phyloP scores from a whole-genome alignment of 2,888 invertebrate genomes.

The Hemithea aestivaria region DNA sequence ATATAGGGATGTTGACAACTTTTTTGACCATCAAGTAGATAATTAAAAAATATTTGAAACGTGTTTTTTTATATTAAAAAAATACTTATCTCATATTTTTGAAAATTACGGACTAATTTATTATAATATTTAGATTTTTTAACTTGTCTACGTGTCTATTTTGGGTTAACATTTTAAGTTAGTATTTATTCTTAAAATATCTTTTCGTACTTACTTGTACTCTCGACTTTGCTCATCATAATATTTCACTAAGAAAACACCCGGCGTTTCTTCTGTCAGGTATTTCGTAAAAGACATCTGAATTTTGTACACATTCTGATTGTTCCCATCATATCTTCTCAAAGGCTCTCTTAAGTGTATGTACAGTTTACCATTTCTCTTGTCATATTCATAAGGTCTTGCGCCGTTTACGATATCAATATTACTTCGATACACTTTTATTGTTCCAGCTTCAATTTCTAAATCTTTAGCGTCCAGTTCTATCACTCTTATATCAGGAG shows the following conservation, averaged over 20 bases:
- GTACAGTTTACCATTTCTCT: constrained; percentile 44
- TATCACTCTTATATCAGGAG: constrained; percentile 52
- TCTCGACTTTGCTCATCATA: constrained; percentile 40
- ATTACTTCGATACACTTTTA: constrained; percentile 49
- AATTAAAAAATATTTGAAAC: no score
- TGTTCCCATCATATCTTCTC: constrained; percentile 39
- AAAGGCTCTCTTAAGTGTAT: constrained; percentile 57
- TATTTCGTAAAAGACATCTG: constrained; percentile 51
- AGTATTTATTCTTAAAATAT: no score
- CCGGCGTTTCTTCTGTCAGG: constrained; percentile 41
- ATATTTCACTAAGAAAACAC: constrained; percentile 57
- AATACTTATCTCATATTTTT: no score
- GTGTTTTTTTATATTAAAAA: no score
- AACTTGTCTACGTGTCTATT: no score
- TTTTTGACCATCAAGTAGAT: no score
- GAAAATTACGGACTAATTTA: no score
- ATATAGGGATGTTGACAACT: no score
- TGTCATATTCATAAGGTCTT: constrained; percentile 54
- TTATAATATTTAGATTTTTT: no score
- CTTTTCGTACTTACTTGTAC: constrained; percentile 51
- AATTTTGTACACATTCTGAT: constrained; percentile 47
- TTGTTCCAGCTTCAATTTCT: constrained; percentile 42
- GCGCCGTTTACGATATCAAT: constrained; percentile 50
- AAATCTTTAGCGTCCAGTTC: constrained; percentile 59
- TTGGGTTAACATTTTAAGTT: no score